Evolutionary conservation across 1,140 invertebrate genomes (phyloP), one percentile per base, ranked within the genome.

Genomic region (Nasonia giraulti): DNA sequence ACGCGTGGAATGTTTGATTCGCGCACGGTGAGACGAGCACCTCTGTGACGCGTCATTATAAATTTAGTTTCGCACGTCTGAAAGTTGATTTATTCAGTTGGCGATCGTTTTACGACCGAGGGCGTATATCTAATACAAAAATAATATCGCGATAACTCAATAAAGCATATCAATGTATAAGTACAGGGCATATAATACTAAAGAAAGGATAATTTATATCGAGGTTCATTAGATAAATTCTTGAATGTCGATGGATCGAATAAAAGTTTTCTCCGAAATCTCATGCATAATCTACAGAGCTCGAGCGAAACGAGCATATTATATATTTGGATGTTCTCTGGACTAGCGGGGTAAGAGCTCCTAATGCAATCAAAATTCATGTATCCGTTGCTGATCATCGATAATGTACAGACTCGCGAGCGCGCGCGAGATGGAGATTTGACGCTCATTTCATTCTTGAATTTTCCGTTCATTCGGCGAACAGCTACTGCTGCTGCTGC

Each of bases 391-490:
- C 37, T 3, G 14, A 17, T 75, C 31, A 20, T 75, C 73, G 37
- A 75, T 75, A 40, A 75, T 75, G 31, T n/a, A 75, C 2, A 44
- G 37, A n/a, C 73, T 12, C 6, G 73, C 17, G 33, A 37, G 27
- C 27, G 27, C 1, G 27, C 27, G 27, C 27, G 27, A 27, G 27
- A 27, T 27, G 27, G 33, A 31, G 69, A 27, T 71, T 33, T 33
- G 31, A 27, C 69, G 69, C 69, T 75, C 27, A 75, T 75, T 75
- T 75, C 37, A 75, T 75, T 75, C 73, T 75, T 75, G 73, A 75
- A 44, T 20, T 44, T 40, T n/a, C 33, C 20, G 20, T 75, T 75
- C 73, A 37, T 40, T 37, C 37, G 73, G 11, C 31, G 69, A 71
- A 62, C 2, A 20, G 1, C 1, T 37, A 37, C 33, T 37, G 33